Percentiles rank a stretch among this genome's conserved stretches.
phyloP scores from a whole-genome alignment of 1,140 invertebrate species.

The Drosophila lowei region DNA sequence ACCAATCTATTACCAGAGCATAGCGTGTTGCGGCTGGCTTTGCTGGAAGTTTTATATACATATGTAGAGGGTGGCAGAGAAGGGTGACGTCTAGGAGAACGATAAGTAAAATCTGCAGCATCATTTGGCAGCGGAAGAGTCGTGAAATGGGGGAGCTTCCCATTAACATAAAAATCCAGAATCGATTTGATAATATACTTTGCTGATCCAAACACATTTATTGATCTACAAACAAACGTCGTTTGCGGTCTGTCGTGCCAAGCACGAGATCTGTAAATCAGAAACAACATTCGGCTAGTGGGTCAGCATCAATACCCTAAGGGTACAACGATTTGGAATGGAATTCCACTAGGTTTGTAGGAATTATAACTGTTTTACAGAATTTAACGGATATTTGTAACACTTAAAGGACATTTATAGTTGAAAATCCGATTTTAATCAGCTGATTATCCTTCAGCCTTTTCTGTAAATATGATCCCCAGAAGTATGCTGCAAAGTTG shows the following conservation, averaged over 20 bases:
- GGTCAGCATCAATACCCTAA: conserved; percentile 17
- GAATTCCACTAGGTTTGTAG: too few species aligned
- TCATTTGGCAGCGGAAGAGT: conserved; percentile 33
- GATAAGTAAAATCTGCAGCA: conserved; percentile 13
- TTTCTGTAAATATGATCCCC: too few species aligned
- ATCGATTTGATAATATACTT: conserved; percentile 9
- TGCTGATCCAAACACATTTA: conserved; percentile 16
- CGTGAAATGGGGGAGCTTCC: conserved; percentile 4
- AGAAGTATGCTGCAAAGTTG: too few species aligned
- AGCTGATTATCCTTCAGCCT: too few species aligned
- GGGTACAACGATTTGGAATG: too few species aligned
- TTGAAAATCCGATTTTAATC: too few species aligned
- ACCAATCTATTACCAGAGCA: conserved; percentile 14
- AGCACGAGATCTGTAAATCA: conserved; percentile 25
- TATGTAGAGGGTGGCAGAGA: neutral
- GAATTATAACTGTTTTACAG: too few species aligned
- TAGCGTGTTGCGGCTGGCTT: conserved; percentile 19
- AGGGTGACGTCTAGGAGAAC: too few species aligned
- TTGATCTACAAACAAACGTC: conserved; percentile 28
- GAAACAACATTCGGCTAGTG: conserved; percentile 22
- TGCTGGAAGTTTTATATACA: neutral
- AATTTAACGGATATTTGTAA: too few species aligned
- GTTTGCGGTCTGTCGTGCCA: conserved; percentile 17
- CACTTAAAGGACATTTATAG: too few species aligned
- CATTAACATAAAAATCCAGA: conserved; percentile 30